These are phyloP conservation scores for Volucella zonaria DNA, from an alignment of 2,888 invertebrate species.

Conservation along the genomic window DNA sequence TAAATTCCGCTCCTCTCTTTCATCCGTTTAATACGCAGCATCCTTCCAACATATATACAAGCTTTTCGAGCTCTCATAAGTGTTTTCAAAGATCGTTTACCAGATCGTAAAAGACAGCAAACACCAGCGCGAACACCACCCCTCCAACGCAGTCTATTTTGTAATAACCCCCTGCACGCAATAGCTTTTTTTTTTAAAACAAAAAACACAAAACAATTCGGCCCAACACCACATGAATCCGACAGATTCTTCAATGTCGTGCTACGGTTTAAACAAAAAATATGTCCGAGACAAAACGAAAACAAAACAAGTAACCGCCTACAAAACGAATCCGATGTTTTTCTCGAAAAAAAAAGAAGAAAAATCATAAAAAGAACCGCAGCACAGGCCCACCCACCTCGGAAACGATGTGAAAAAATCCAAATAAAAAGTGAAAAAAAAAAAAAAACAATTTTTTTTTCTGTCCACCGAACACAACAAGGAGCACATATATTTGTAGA, in stretches of 20 bases:
- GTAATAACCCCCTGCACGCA: slow-evolving; percentile 19
- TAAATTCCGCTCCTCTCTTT: slow-evolving; percentile 47
- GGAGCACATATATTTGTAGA: not conserved
- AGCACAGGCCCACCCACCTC: slow-evolving; percentile 60
- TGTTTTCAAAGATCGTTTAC: slow-evolving; percentile 58
- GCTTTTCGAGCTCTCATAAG: slow-evolving; percentile 16
- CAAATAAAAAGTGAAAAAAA: slow-evolving; percentile 50
- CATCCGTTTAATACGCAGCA: slow-evolving; percentile 25
- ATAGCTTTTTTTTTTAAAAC: too few relatives aligned
- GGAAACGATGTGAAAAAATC: slow-evolving; percentile 18
- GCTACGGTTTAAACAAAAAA: slow-evolving; percentile 19
- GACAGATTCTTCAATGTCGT: slow-evolving; percentile 59
- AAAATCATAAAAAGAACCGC: not conserved
- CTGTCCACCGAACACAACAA: slow-evolving; percentile 44
- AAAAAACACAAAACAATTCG: not conserved
- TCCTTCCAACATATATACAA: slow-evolving; percentile 16
- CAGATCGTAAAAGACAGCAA: slow-evolving; percentile 50
- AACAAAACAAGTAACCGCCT: slow-evolving; percentile 39
- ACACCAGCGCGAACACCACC: not conserved
- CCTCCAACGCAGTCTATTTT: slow-evolving; percentile 30
- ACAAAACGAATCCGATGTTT: slow-evolving; percentile 14
- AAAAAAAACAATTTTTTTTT: slow-evolving; percentile 57
- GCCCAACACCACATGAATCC: slow-evolving; percentile 43
- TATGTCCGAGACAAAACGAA: slow-evolving; percentile 55
- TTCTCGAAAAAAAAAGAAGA: slow-evolving; percentile 8